These are phyloP conservation scores for Epinephelus cyanopodus DNA, from an alignment of 2,113 vertebrate genomes.

Conservation along the genomic window DNA sequence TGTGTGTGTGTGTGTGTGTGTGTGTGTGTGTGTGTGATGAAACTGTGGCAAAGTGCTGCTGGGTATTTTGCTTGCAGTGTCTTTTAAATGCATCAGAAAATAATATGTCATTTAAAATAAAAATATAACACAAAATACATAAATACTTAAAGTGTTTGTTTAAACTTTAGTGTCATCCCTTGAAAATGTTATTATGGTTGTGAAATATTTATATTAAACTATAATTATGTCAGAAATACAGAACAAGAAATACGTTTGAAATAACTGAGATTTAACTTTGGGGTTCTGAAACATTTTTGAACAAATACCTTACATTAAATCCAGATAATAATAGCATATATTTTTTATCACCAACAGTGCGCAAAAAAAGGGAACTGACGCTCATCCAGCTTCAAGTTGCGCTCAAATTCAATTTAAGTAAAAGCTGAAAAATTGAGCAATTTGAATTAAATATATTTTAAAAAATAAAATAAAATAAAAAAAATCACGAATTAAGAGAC, in stretches of 20 bases:
- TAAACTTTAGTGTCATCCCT: background rate
- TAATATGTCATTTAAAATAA: background rate
- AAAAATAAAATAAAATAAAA: background rate
- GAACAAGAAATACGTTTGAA: background rate
- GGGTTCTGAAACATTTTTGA: background rate
- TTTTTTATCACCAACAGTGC: background rate
- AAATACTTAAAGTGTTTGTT: background rate
- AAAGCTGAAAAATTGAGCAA: background rate
- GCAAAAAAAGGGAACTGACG: background rate
- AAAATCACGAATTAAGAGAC: background rate
- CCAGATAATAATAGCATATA: background rate
- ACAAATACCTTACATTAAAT: background rate
- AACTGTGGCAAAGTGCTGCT: background rate
- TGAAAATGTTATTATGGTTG: background rate
- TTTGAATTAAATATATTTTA: background rate
- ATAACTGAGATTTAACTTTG: background rate
- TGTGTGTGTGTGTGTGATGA: background rate
- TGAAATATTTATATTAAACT: background rate
- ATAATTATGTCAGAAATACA: background rate
- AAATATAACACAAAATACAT: background rate
- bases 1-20: background rate
- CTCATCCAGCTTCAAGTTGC: background rate
- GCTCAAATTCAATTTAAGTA: background rate
- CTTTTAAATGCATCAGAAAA: slow-evolving; percentile 8
- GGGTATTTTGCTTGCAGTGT: background rate